Evolutionary conservation across 2,113 vertebrate genomes (phyloP).

Genomic region (rat (Rattus norvegicus)): GRCr8 NC_086034.1:50381501-50382000

Average conservation of each 20-base stretch:
- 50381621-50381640: slow-evolving; percentile 78
- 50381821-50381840: slow-evolving; percentile 76
- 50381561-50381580: slow-evolving; percentile 31
- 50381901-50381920: slow-evolving; percentile 32
- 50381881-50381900: background rate
- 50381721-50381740: slow-evolving; percentile 90
- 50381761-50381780: slow-evolving; percentile 68
- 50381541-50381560: slow-evolving; percentile 13
- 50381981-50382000: background rate
- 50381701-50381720: slow-evolving; percentile 73
- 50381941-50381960: slow-evolving; percentile 5
- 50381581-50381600: slow-evolving; percentile 62
- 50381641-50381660: slow-evolving; percentile 47
- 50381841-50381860: background rate
- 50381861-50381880: background rate
- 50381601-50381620: background rate
- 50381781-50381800: background rate
- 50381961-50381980: slow-evolving; percentile 64
- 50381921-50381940: slow-evolving; percentile 59
- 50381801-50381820: slow-evolving; percentile 56
- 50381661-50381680: slow-evolving; percentile 47
- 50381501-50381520: background rate
- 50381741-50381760: slow-evolving; percentile 87
- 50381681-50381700: background rate
- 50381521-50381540: slow-evolving; percentile 49